Conservation (phyloP, 53 echinoderm and acorn worm species). For the Paracentrotus lividus region DNA sequence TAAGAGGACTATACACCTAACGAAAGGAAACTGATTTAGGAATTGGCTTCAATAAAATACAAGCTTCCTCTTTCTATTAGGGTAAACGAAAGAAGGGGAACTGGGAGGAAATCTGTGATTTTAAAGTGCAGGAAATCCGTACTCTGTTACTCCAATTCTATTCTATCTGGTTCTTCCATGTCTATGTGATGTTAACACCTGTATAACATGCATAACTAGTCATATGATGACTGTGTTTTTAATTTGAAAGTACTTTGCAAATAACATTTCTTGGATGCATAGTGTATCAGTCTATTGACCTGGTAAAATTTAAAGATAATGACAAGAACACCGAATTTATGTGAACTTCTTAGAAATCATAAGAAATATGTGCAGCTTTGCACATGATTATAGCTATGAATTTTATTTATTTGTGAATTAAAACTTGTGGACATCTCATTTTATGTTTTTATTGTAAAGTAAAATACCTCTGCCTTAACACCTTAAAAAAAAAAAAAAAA, state of each 20-base stretch:
- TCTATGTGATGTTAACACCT: conserved; percentile 14
- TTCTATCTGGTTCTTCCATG: conserved; percentile 6
- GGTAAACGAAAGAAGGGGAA: conserved; percentile 13
- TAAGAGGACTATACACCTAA: neutral
- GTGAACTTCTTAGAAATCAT: no score
- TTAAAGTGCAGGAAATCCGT: conserved; percentile 24
- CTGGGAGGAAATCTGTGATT: conserved; percentile 8
- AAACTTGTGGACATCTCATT: no score
- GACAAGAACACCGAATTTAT: no score
- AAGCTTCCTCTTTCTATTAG: neutral
- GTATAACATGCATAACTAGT: neutral
- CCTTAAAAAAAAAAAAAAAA: no score
- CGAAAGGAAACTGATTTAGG: neutral
- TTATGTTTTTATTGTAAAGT: no score
- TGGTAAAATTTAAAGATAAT: no score
- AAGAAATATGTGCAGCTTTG: no score
- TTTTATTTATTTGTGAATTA: no score
- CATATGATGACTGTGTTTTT: conserved; percentile 1
- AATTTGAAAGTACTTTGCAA: neutral
- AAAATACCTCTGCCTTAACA: no score
- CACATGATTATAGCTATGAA: no score
- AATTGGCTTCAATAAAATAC: conserved; percentile 35
- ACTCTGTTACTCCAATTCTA: neutral
- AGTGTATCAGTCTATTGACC: neutral
- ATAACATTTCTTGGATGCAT: neutral